phyloP scores from a whole-genome alignment of 1,140 invertebrate species.

The Meteorus sp. region DNA sequence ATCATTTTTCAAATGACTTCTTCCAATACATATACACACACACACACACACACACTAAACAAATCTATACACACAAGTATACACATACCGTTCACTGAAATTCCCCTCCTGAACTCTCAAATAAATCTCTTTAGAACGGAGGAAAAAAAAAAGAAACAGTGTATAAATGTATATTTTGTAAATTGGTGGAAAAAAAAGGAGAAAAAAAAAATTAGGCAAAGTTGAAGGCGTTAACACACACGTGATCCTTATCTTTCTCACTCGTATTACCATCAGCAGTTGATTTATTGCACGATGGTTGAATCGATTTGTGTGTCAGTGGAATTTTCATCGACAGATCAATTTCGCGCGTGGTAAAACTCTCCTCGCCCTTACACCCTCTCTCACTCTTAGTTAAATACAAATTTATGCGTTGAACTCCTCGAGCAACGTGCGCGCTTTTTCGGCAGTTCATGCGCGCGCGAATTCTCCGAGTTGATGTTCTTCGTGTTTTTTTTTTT shows the following conservation, averaged over 20 bases:
- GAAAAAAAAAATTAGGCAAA: slow-evolving; percentile 8
- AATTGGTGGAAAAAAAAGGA: slow-evolving; percentile 3
- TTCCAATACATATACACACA: background rate
- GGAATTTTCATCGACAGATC: slow-evolving; percentile 29
- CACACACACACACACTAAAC: background rate
- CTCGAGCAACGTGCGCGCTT: slow-evolving; percentile 4
- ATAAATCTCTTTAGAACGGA: background rate
- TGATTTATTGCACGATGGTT: slow-evolving; percentile 17
- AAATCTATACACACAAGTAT: too few relatives aligned
- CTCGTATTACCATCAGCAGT: too few relatives aligned
- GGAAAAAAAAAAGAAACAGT: background rate
- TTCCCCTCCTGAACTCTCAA: slow-evolving; percentile 4
- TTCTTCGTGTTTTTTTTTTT: slow-evolving; percentile 8
- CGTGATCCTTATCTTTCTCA: slow-evolving; percentile 7
- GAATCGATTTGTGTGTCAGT: slow-evolving; percentile 20
- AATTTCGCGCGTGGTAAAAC: slow-evolving; percentile 20
- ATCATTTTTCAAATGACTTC: background rate
- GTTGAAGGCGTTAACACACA: background rate
- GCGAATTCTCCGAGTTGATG: slow-evolving; percentile 8
- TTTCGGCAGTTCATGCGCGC: slow-evolving; percentile 1
- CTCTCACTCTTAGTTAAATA: slow-evolving; percentile 10
- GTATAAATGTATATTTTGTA: background rate
- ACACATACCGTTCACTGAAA: too few relatives aligned
- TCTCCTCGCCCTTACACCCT: slow-evolving; percentile 8
- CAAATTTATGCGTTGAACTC: slow-evolving; percentile 15